Evolutionary conservation across 1,140 invertebrate genomes (phyloP), one percentile per base, ranked within the genome.

Genomic region (Philopotamus ludificatus): DNA sequence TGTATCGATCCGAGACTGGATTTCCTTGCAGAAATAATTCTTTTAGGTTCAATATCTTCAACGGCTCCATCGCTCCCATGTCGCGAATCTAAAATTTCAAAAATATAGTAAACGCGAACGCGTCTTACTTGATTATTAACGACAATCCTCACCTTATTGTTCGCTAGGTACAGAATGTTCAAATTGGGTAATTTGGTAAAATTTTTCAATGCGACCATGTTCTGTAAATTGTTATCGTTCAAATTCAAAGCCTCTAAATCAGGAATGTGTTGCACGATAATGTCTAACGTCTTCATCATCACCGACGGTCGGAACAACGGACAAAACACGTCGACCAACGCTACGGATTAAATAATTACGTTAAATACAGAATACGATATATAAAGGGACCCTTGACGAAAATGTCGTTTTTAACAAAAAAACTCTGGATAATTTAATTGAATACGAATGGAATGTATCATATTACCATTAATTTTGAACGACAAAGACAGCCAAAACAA

Each of bases 11-110:
- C 75, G 87, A 89, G 12, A 94, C 72, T 0, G 91, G 90, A 78
- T 96, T 96, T 69, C 88, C 90, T 76, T 89, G 85, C 47, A 96
- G 77, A 34, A 85, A 82, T 25, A 96, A 72, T 73, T 94, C 91
- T 28, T 87, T 78, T 2, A 96, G 75, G 1, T 84, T 83, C 45
- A 94, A 75, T 1, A 85, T 84, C 72, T 87, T 86, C 10, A 96
- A 74, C 4, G 79, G 73, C 59, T 93, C 86, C 61, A 95, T 73
- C 47, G 87, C 82, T n/a, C 82, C 79, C 0, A 92, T 73, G 45
- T 86, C 84, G 62, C 79, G 83, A 65, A 95, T 82, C 92, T 95
- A 53, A 53, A 21, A 53, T 53, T 47, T 9, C 44, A 47, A 8
- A 7, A 15, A 47, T 47, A n/a, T n/a, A n/a, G n/a, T 15, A 47